Conservation (phyloP, 1,140 invertebrate species). For the Nixonia krombeini region DNA sequence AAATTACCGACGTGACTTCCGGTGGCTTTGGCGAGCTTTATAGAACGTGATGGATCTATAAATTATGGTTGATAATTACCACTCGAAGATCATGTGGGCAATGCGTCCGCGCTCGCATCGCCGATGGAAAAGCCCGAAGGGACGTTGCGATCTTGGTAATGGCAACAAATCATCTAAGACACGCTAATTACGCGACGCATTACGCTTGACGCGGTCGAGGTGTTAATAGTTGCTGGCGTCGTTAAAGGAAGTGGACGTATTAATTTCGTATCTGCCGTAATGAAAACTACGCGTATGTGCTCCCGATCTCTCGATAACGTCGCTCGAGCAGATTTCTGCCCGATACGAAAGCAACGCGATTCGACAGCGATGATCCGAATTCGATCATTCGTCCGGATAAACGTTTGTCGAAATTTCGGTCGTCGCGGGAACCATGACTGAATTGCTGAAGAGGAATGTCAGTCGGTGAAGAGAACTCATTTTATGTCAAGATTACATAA, state of each 20-base stretch:
- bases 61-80: slow-evolving; percentile 39
- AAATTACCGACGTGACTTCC: too few species aligned
- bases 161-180: slow-evolving; percentile 43
- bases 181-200: slow-evolving; percentile 42
- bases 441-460: too few species aligned
- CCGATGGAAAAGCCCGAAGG: slow-evolving; percentile 35
- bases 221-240: slow-evolving; percentile 38
- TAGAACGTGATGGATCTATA: slow-evolving; percentile 39
- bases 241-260: slow-evolving; percentile 41
- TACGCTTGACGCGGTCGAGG: slow-evolving; percentile 35
- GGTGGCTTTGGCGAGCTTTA: too few species aligned
- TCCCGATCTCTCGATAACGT: slow-evolving; percentile 3
- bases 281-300: background rate
- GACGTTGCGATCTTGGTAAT: slow-evolving; percentile 35
- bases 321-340: background rate
- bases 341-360: background rate
- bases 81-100: slow-evolving; percentile 1
- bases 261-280: slow-evolving; percentile 22
- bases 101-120: slow-evolving; percentile 8
- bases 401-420: too few species aligned
- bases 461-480: too few species aligned
- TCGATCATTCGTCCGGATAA: too few species aligned
- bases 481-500: too few species aligned
- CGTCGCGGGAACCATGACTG: too few species aligned
- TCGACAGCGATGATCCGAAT: too few species aligned